phyloP scores from a whole-genome alignment of 1,140 invertebrate species.

The Lasaia peninsularis region DNA sequence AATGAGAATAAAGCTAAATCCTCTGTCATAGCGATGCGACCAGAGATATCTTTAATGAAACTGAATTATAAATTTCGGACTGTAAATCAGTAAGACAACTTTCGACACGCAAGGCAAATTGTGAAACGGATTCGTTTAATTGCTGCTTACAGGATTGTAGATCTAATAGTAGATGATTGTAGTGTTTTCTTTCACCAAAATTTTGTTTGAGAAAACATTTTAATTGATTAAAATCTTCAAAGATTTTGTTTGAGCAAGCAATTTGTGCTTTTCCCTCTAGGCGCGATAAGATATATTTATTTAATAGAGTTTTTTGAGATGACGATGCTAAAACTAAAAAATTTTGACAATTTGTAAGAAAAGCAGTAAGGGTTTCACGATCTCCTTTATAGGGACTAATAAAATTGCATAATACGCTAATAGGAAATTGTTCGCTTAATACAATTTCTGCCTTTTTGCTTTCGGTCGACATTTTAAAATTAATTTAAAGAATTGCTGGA shows the following conservation, averaged over 20 bases:
- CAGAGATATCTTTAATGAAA: constrained; percentile 20
- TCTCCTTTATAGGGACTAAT: constrained; percentile 10
- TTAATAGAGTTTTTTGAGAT: constrained; percentile 20
- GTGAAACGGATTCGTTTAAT: constrained; percentile 7
- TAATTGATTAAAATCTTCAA: constrained; percentile 15
- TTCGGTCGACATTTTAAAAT: constrained; percentile 12
- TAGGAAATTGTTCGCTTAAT: constrained; percentile 12
- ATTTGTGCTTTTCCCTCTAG: constrained; percentile 29
- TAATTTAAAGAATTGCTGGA: not conserved
- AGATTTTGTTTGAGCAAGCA: constrained; percentile 23
- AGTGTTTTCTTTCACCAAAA: constrained; percentile 4
- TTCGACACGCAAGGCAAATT: constrained; percentile 5
- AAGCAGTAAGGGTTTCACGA: constrained; percentile 8
- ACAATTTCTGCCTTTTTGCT: constrained; percentile 4
- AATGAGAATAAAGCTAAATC: constrained; percentile 22
- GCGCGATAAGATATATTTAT: constrained; percentile 24
- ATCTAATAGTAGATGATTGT: constrained; percentile 3
- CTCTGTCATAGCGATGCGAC: constrained; percentile 26
- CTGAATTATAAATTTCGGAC: constrained; percentile 23
- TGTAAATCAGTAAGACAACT: constrained; percentile 15
- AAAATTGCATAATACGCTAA: constrained; percentile 15
- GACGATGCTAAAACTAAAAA: constrained; percentile 18
- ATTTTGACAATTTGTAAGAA: constrained; percentile 18
- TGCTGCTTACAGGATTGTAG: constrained; percentile 8
- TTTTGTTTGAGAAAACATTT: constrained; percentile 9